These are phyloP conservation scores for Aulostomus chinensis DNA, from an alignment of 2,797 vertebrate species.

Conservation along the genomic window DNA sequence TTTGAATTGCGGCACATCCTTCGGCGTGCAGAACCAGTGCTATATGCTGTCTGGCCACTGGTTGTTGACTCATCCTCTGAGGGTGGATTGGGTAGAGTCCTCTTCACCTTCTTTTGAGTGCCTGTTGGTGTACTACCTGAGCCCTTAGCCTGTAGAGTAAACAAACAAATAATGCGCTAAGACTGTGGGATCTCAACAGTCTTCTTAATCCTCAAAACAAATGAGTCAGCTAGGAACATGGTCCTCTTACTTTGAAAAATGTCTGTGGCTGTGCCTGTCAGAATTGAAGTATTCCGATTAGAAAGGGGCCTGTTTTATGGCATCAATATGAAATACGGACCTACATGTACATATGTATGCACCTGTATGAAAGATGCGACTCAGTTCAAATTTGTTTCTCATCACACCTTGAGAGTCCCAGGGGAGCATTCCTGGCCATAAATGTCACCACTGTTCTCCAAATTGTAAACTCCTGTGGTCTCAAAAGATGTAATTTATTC, in stretches of 20 bases:
- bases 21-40: conserved; percentile 90
- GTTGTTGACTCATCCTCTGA: conserved; percentile 89
- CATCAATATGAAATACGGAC: no score
- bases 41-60: conserved; percentile 83
- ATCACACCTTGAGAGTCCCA: background rate
- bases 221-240: no score
- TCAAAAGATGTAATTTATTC: conserved; percentile 38
- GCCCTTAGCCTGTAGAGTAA: conserved; percentile 83
- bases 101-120: conserved; percentile 96
- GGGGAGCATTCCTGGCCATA: conserved; percentile 9
- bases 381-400: background rate
- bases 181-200: background rate
- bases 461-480: conserved; percentile 12
- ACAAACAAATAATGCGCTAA: conserved; percentile 3
- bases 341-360: no score
- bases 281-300: no score
- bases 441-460: conserved; percentile 13
- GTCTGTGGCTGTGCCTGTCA: no score
- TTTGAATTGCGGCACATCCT: conserved; percentile 96
- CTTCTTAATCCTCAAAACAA: conserved; percentile 6
- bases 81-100: conserved; percentile 96
- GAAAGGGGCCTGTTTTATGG: no score
- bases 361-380: no score
- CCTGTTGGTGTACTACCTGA: conserved; percentile 85
- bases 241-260: no score